Evolutionary conservation across 2,797 vertebrate genomes (phyloP).

Genomic region (Phoebastria nigripes): DNA sequence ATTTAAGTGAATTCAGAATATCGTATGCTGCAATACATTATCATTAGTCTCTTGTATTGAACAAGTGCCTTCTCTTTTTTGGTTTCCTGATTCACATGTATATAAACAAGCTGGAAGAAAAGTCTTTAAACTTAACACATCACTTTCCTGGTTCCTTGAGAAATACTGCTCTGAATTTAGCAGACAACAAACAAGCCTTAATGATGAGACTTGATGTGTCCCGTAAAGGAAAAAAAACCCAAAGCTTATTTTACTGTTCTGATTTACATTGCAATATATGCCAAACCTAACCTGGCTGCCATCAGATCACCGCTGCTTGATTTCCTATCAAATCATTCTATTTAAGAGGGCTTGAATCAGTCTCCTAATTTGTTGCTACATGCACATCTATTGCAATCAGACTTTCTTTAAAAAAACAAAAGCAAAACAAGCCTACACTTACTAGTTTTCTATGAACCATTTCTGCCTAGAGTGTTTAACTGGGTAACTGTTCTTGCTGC

Average conservation of each 20-base stretch:
- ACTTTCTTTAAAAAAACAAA: not conserved
- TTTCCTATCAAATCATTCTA: not conserved
- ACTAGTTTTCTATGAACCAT: not conserved
- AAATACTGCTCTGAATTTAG: not conserved
- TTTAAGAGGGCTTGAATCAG: not conserved
- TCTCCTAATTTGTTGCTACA: not conserved
- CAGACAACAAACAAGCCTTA: not conserved
- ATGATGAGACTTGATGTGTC: not conserved
- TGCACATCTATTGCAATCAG: not conserved
- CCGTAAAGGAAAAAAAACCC: not conserved
- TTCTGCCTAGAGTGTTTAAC: not conserved
- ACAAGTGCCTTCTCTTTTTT: not conserved
- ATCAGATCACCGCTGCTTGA: not conserved
- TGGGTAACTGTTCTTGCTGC: not conserved
- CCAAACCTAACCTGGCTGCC: not conserved
- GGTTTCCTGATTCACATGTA: not conserved
- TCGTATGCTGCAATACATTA: not conserved
- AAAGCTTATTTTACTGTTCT: not conserved
- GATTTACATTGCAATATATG: not conserved
- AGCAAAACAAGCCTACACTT: not conserved
- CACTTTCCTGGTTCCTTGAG: not conserved
- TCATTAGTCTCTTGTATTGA: not conserved
- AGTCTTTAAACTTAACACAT: not conserved
- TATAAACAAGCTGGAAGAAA: not conserved
- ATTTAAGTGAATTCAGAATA: not conserved